phyloP scores from a whole-genome alignment of 2,888 invertebrate species.

The Ectemnius cavifrons region DNA sequence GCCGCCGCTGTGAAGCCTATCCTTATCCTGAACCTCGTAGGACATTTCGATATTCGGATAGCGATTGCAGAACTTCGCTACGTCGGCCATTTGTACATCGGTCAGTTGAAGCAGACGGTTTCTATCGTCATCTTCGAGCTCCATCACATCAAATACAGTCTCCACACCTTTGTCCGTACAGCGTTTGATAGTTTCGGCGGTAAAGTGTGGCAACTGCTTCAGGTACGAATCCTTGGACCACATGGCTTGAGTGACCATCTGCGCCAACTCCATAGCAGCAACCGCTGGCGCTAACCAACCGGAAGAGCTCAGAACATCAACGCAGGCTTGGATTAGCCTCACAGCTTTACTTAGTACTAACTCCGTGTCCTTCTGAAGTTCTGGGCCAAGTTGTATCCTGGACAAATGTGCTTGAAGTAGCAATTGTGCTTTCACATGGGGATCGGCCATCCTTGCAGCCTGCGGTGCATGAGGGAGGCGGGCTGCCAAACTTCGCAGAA shows the following conservation, averaged over 20 bases:
- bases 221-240: conserved; percentile 99
- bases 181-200: conserved; percentile 90
- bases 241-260: conserved; percentile 99
- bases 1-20: conserved; percentile 86
- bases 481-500: conserved; percentile 84
- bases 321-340: conserved; percentile 95
- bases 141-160: conserved; percentile 97
- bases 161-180: conserved; percentile 95
- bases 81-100: conserved; percentile 96
- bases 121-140: conserved; percentile 94
- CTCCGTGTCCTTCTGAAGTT: conserved; percentile 97
- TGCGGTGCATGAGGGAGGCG: conserved; percentile 82
- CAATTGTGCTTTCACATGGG: conserved; percentile 97
- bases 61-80: conserved; percentile 98
- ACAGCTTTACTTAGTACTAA: conserved; percentile 91
- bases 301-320: conserved; percentile 94
- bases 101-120: conserved; percentile 88
- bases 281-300: conserved; percentile 99
- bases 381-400: conserved; percentile 95
- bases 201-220: conserved; percentile 98
- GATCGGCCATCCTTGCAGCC: conserved; percentile 84
- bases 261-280: conserved; percentile 99
- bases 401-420: conserved; percentile 97
- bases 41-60: conserved; percentile 99
- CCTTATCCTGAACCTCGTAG: conserved; percentile 92